A percentile compares a stretch with the other conserved stretches of the same genome.
Conservation (phyloP, 2,113 vertebrate genomes). For the Anas platyrhynchos region DNA sequence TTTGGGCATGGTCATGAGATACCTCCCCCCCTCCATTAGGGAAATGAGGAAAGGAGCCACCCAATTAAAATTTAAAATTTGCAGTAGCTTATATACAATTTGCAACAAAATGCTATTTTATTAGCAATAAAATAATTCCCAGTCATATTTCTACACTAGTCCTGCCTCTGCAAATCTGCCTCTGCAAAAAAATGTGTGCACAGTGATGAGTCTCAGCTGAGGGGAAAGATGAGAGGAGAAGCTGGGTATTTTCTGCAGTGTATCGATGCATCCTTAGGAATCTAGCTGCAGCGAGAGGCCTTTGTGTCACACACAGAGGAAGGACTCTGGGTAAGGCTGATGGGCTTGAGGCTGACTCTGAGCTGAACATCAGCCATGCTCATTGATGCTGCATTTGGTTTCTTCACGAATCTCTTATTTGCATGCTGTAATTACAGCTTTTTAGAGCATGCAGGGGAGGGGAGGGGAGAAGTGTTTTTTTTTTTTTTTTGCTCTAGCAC, state of each 20-base stretch:
- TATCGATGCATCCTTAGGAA: neutral
- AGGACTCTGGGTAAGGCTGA: neutral
- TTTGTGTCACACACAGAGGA: neutral
- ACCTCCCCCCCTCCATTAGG: too few relatives aligned
- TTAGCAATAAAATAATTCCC: too few relatives aligned
- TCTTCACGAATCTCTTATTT: constrained; percentile 41
- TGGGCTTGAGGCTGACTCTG: neutral
- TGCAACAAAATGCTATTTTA: too few relatives aligned
- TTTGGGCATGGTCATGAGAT: too few relatives aligned
- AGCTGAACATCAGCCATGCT: neutral
- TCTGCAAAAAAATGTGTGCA: neutral
- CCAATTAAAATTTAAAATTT: too few relatives aligned
- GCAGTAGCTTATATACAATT: too few relatives aligned
- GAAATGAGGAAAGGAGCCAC: too few relatives aligned
- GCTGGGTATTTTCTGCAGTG: neutral
- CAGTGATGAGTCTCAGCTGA: rapidly evolving
- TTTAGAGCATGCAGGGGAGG: neutral
- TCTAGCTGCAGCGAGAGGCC: neutral
- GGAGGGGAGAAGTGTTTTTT: neutral
- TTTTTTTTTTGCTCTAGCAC: neutral
- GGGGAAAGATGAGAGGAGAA: neutral
- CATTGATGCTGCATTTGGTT: neutral
- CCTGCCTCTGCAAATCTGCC: too few relatives aligned
- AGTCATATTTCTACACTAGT: too few relatives aligned
- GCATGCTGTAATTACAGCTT: constrained; percentile 48